phyloP scores from a whole-genome alignment of 2,888 invertebrate species.

The Nebria brevicollis region DNA sequence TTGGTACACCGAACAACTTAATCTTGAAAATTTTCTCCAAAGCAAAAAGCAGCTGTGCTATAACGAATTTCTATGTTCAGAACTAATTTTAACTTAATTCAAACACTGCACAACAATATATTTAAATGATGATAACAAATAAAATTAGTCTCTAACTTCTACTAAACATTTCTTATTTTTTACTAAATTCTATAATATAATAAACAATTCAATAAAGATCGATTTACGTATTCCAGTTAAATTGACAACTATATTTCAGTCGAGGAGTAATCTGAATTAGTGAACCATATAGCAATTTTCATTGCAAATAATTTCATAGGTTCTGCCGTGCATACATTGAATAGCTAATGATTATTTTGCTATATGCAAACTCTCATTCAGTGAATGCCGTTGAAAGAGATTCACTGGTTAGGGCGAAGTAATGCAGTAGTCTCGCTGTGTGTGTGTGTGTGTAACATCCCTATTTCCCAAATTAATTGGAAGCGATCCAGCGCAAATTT shows the following conservation, averaged over 20 bases:
- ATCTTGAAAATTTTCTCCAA: slow-evolving; percentile 29
- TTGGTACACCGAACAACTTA: slow-evolving; percentile 24
- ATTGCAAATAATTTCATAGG: too few species aligned
- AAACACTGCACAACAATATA: too few species aligned
- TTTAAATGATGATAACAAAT: too few species aligned
- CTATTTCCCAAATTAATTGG: slow-evolving; percentile 42
- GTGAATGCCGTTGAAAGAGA: background rate
- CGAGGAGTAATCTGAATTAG: too few species aligned
- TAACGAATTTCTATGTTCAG: background rate
- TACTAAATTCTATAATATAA: too few species aligned
- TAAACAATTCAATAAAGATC: too few species aligned
- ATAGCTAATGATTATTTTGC: slow-evolving; percentile 53
- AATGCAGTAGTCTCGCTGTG: background rate
- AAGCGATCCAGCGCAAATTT: slow-evolving; percentile 39
- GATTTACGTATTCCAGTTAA: too few species aligned
- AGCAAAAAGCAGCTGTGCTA: background rate
- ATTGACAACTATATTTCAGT: too few species aligned
- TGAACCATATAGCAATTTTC: too few species aligned
- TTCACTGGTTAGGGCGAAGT: background rate
- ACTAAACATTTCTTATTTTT: too few species aligned
- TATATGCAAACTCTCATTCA: slow-evolving; percentile 59
- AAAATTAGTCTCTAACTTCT: too few species aligned
- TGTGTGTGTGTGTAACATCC: background rate
- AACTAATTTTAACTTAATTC: too few species aligned
- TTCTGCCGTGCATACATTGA: background rate